A percentile compares a stretch with the other conserved stretches of the same genome.
Evolutionary conservation across 1,140 invertebrate species (phyloP).

Genomic region (Drosophila pseudoobscura): DNA sequence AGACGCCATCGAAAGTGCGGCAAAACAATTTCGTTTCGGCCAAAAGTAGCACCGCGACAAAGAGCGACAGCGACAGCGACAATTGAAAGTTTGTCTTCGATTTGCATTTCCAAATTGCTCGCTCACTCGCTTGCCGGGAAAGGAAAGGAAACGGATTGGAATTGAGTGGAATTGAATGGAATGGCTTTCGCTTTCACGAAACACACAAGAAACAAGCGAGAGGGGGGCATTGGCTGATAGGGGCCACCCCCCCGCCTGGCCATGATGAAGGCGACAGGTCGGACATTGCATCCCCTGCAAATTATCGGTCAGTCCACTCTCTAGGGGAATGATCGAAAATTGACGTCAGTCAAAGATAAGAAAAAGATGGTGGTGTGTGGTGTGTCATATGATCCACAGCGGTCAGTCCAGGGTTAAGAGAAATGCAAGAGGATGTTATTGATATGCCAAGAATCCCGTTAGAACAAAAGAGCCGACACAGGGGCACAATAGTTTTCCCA

Average conservation of each 20-base stretch:
- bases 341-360: conserved; percentile 37
- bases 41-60: conserved; percentile 39
- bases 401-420: no score
- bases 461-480: no score
- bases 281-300: conserved; percentile 67
- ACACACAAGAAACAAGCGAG: conserved; percentile 20
- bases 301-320: conserved; percentile 76
- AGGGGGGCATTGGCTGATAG: conserved; percentile 1
- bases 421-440: no score
- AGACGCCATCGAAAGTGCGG: conserved; percentile 50
- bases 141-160: conserved; percentile 53
- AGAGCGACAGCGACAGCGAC: conserved; percentile 46
- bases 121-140: conserved; percentile 28
- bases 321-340: conserved; percentile 37
- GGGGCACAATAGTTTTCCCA: no score
- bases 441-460: no score
- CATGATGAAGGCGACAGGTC: conserved; percentile 20
- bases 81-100: conserved; percentile 76
- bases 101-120: conserved; percentile 70
- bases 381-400: no score
- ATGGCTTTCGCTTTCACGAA: conserved; percentile 69
- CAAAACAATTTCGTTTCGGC: conserved; percentile 64
- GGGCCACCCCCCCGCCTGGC: not conserved
- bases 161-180: conserved; percentile 41
- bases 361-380: not conserved